phyloP scores from a whole-genome alignment of 1,140 invertebrate genomes.

The Ruditapes philippinarum region DNA sequence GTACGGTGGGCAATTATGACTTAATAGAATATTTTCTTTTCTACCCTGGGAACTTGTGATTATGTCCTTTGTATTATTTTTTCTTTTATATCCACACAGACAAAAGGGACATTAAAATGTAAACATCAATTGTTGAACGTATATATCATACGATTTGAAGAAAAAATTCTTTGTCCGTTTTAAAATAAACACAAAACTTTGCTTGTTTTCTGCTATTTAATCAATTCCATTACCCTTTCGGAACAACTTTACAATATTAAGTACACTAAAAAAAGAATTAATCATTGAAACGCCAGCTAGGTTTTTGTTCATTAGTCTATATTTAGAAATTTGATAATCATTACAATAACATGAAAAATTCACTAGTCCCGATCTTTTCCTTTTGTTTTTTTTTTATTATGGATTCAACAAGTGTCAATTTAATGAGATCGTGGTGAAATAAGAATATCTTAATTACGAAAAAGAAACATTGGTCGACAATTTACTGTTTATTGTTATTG shows the following conservation, averaged over 20 bases:
- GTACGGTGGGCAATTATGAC: conserved; percentile 55
- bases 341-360: not conserved
- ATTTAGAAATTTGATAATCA: conserved; percentile 24
- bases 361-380: too few relatives aligned
- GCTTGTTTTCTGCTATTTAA: conserved; percentile 46
- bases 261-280: conserved; percentile 44
- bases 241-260: conserved; percentile 26
- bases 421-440: too few relatives aligned
- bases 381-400: too few relatives aligned
- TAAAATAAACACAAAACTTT: conserved; percentile 26
- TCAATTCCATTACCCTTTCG: conserved; percentile 49
- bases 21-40: conserved; percentile 69
- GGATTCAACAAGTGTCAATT: too few relatives aligned
- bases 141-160: conserved; percentile 40
- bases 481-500: too few relatives aligned
- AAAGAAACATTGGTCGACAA: too few relatives aligned
- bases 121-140: conserved; percentile 51
- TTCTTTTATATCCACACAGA: conserved; percentile 64
- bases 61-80: conserved; percentile 55
- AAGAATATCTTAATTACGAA: too few relatives aligned
- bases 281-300: conserved; percentile 39
- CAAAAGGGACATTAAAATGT: conserved; percentile 58
- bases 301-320: conserved; percentile 35
- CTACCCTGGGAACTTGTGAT: conserved; percentile 58
- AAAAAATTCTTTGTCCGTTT: conserved; percentile 38